Percentiles rank a stretch among this genome's conserved stretches.
phyloP scores from a whole-genome alignment of 1,140 invertebrate species.

The Drosophila arawakana region DNA sequence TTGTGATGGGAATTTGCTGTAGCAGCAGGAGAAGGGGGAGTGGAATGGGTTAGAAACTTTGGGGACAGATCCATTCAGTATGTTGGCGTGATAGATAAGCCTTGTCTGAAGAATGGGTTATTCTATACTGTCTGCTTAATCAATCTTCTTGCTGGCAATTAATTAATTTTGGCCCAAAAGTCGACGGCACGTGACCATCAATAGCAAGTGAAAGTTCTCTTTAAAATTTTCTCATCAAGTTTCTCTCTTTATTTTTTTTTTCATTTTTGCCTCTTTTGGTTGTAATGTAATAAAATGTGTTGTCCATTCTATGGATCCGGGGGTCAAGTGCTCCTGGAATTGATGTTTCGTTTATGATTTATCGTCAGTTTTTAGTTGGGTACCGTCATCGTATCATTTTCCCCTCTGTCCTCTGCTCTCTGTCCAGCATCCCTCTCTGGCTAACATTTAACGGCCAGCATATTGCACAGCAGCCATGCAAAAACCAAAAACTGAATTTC shows the following conservation, averaged over 20 bases:
- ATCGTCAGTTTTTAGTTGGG: conserved; percentile 64
- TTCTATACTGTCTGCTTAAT: conserved; percentile 54
- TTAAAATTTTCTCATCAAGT: conserved; percentile 37
- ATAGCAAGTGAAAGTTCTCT: conserved; percentile 19
- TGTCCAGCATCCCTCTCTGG: conserved; percentile 1
- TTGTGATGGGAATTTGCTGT: not conserved
- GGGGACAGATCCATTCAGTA: conserved; percentile 35
- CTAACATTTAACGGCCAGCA: conserved; percentile 66
- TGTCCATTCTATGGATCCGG: conserved; percentile 8
- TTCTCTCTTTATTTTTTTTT: not conserved
- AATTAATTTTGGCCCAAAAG: conserved; percentile 70
- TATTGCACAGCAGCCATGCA: conserved; percentile 71
- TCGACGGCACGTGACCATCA: conserved; percentile 60
- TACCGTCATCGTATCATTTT: conserved; percentile 59
- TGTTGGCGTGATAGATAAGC: conserved; percentile 80
- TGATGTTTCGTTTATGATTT: conserved; percentile 85
- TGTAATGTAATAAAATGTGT: conserved; percentile 5
- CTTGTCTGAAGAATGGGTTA: conserved; percentile 64
- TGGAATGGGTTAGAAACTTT: not conserved
- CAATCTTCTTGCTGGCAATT: conserved; percentile 72
- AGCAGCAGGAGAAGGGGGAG: not conserved
- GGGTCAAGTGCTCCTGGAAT: conserved; percentile 84
- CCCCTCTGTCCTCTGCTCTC: no score
- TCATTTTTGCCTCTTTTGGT: no score
- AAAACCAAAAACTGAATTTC: conserved; percentile 75